Conservation (phyloP, 2,113 vertebrate genomes). For the Pseudorectes ferrugineus region DNA sequence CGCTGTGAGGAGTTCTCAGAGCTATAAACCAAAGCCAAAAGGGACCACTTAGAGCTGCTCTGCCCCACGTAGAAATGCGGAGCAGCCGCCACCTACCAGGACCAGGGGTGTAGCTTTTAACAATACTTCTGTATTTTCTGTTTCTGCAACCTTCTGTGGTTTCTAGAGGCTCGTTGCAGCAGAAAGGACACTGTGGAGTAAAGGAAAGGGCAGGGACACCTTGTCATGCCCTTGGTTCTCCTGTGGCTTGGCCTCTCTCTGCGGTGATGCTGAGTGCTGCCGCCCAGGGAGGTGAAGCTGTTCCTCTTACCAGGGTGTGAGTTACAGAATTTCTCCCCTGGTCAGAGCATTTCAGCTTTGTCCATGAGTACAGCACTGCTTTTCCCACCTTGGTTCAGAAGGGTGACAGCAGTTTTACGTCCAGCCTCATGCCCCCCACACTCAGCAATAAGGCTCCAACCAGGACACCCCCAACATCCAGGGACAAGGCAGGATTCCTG, state of each 20-base stretch:
- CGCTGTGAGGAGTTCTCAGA: neutral
- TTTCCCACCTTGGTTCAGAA: neutral
- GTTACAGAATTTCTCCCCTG: neutral
- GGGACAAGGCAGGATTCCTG: neutral
- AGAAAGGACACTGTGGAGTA: neutral
- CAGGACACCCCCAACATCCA: neutral
- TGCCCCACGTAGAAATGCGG: neutral
- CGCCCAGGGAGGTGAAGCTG: neutral
- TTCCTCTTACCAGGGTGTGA: neutral
- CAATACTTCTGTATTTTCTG: neutral
- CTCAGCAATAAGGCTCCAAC: neutral
- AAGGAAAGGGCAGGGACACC: neutral
- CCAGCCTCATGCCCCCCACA: accelerated
- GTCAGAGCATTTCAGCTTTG: neutral
- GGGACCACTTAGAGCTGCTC: slow-evolving; percentile 6
- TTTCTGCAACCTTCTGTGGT: neutral
- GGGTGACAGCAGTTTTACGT: neutral
- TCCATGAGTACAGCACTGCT: accelerated
- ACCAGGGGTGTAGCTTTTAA: neutral
- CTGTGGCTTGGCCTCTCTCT: neutral
- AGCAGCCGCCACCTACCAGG: neutral
- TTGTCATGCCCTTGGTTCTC: accelerated
- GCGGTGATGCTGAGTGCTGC: accelerated
- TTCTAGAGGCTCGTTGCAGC: neutral
- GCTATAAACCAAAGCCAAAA: neutral